phyloP scores from a whole-genome alignment of 2,797 vertebrate genomes.

The Hydrocynus forskahlii region DNA sequence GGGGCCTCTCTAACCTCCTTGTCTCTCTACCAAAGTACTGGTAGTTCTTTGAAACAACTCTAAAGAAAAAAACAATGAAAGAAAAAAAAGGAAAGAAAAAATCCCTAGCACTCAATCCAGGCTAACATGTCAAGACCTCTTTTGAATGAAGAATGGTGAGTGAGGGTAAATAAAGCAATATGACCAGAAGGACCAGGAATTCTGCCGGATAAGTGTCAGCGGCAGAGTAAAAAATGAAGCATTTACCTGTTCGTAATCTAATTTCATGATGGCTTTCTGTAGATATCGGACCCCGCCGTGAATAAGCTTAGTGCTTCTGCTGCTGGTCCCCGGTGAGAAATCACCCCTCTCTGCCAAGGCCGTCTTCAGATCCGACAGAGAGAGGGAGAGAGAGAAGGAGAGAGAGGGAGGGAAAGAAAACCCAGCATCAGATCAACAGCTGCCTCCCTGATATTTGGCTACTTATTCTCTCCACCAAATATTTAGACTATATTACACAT shows the following conservation, averaged over 20 bases:
- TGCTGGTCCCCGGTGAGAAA: conserved; percentile 96
- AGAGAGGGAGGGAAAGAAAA: conserved; percentile 66
- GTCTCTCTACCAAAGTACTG: conserved; percentile 62
- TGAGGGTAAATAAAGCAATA: conserved; percentile 86
- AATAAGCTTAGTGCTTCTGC: conserved; percentile 94
- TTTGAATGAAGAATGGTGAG: conserved; percentile 83
- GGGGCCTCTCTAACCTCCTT: conserved; percentile 48
- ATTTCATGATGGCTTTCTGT: conserved; percentile 97
- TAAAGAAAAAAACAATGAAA: conserved; percentile 38
- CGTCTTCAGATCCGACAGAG: conserved; percentile 87
- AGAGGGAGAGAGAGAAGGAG: conserved; percentile 61
- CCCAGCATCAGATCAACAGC: conserved; percentile 83
- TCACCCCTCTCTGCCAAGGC: conserved; percentile 90
- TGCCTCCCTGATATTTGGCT: conserved; percentile 71
- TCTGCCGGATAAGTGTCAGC: conserved; percentile 84
- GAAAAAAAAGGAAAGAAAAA: conserved; percentile 49
- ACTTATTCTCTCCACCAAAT: conserved; percentile 81
- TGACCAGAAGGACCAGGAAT: conserved; percentile 86
- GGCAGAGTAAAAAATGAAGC: conserved; percentile 87
- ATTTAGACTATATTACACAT: conserved; percentile 77
- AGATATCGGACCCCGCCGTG: conserved; percentile 96
- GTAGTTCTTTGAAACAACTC: conserved; percentile 74
- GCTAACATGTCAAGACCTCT: conserved; percentile 79
- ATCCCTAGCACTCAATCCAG: conserved; percentile 75
- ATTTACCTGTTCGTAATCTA: conserved; percentile 99